Evolutionary conservation across 2,888 invertebrate genomes (phyloP).

Genomic region (Tipula lateralis): DNA sequence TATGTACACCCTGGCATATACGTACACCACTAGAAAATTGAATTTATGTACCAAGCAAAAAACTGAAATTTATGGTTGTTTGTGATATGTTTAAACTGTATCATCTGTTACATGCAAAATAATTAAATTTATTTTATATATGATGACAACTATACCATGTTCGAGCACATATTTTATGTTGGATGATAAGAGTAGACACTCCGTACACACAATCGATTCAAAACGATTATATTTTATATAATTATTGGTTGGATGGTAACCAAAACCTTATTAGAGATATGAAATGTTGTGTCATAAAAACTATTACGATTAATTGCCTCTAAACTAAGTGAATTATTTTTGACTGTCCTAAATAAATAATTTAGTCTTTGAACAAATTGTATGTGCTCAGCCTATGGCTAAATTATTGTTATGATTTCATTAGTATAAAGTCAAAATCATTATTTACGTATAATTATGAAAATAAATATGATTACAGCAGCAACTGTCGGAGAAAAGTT

Average conservation of each 20-base stretch:
- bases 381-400: too few relatives aligned
- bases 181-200: background rate
- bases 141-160: background rate
- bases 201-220: background rate
- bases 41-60: background rate
- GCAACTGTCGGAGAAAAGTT: too few relatives aligned
- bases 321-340: too few relatives aligned
- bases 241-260: background rate
- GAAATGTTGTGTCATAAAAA: background rate
- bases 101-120: background rate
- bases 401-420: too few relatives aligned
- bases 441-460: too few relatives aligned
- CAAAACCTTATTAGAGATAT: background rate
- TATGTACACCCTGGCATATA: background rate
- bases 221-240: background rate
- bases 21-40: background rate
- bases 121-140: background rate
- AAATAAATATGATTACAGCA: too few relatives aligned
- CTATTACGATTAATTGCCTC: background rate
- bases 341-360: too few relatives aligned
- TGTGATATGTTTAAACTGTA: constrained; percentile 19
- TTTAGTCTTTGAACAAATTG: background rate
- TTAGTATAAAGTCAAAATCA: too few relatives aligned
- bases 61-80: background rate
- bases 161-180: background rate